These are phyloP conservation scores for Brachionus sp. DNA, from an alignment of 1,140 invertebrate genomes.

Conservation along the genomic window DNA sequence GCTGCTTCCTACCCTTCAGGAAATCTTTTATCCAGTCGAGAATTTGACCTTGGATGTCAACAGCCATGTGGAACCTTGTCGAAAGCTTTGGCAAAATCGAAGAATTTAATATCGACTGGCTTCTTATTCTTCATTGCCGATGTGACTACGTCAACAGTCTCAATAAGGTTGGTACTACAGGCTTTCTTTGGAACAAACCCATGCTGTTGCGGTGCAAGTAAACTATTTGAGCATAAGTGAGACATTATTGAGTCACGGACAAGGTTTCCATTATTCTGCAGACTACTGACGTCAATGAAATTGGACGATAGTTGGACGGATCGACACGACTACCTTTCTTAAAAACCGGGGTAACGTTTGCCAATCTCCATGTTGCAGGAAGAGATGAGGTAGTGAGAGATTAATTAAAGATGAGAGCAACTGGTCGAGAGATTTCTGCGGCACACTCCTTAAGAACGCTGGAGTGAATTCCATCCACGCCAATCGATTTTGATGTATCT, in stretches of 20 bases:
- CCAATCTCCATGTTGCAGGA: not conserved
- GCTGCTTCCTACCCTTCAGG: no score
- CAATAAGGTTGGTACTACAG: no score
- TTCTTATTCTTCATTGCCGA: no score
- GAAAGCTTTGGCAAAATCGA: constrained; percentile 39
- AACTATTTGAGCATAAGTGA: no score
- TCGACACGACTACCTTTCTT: not conserved
- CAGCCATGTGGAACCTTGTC: constrained; percentile 46
- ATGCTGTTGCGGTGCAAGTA: no score
- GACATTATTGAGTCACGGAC: no score
- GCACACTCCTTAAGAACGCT: not conserved
- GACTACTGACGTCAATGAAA: not conserved
- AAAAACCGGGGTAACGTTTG: not conserved
- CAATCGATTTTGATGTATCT: not conserved
- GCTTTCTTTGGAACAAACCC: no score
- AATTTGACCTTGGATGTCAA: no score
- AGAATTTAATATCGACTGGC: constrained; percentile 22
- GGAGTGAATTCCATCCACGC: not conserved
- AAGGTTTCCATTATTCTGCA: no score
- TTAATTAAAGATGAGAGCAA: not conserved
- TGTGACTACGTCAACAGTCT: no score
- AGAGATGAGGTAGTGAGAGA: not conserved
- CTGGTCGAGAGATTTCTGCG: not conserved
- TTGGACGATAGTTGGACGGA: not conserved
- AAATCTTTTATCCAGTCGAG: no score